phyloP scores from a whole-genome alignment of 2,888 invertebrate species.

The Antitype chi region DNA sequence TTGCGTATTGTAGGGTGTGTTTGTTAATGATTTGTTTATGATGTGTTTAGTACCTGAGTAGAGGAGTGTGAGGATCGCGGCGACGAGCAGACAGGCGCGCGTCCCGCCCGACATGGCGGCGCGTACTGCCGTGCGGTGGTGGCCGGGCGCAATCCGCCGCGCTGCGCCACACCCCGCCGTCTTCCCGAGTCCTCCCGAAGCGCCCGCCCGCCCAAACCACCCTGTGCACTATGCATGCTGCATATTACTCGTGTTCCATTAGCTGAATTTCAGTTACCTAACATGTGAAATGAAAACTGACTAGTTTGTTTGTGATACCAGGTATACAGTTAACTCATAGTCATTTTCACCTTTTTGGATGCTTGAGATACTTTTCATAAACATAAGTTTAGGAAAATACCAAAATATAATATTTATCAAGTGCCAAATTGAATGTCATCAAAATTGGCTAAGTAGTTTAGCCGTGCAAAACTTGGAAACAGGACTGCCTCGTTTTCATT shows the following conservation, averaged over 20 bases:
- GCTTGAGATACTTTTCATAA: not conserved
- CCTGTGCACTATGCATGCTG: constrained; percentile 59
- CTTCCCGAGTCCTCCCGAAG: constrained; percentile 56
- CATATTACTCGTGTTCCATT: constrained; percentile 27
- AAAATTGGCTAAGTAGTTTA: not conserved
- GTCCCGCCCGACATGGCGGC: constrained; percentile 88
- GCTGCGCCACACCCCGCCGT: constrained; percentile 64
- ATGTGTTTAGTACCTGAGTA: constrained; percentile 83
- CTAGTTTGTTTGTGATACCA: constrained; percentile 3
- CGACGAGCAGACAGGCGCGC: constrained; percentile 81
- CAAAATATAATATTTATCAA: not conserved
- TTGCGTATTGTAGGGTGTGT: not conserved
- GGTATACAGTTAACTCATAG: not conserved
- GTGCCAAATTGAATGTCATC: not conserved
- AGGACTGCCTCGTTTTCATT: not conserved
- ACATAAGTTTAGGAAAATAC: not conserved
- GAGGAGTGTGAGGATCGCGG: constrained; percentile 83
- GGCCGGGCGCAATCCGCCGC: constrained; percentile 39
- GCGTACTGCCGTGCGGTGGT: constrained; percentile 83
- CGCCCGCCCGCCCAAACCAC: constrained; percentile 61
- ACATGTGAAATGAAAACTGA: constrained; percentile 3
- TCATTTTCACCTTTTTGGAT: not conserved
- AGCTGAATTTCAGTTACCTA: constrained; percentile 26
- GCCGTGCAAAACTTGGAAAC: not conserved
- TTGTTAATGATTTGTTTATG: constrained; percentile 43